Conservation (phyloP, 2,113 vertebrate genomes). For the Mionectes macconnelli region DNA sequence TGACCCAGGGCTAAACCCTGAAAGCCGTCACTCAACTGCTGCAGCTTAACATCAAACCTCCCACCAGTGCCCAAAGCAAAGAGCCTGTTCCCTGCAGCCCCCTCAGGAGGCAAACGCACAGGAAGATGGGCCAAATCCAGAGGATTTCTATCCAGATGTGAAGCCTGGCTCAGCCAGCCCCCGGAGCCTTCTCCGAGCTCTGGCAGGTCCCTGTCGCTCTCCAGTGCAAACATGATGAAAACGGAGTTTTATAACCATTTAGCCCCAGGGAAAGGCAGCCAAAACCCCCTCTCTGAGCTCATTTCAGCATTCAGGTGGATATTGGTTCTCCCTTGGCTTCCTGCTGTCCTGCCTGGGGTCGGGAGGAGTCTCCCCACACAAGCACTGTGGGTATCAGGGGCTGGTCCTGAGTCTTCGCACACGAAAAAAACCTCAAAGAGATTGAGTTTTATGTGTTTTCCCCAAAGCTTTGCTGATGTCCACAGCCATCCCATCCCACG, state of each 20-base stretch:
- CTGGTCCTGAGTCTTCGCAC: too few relatives aligned
- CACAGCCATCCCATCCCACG: not conserved
- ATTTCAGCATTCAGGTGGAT: not conserved
- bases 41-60: not conserved
- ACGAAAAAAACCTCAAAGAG: not conserved
- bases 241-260: not conserved
- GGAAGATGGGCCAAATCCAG: not conserved
- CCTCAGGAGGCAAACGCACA: not conserved
- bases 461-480: not conserved
- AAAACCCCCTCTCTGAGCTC: not conserved
- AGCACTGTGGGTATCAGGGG: not conserved
- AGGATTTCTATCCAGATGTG: not conserved
- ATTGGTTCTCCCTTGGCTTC: not conserved
- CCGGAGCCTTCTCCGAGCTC: not conserved
- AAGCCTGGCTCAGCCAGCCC: not conserved
- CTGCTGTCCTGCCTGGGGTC: not conserved
- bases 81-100: not conserved
- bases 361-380: not conserved
- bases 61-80: not conserved
- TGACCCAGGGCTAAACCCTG: not conserved
- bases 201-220: not conserved
- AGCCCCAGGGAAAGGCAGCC: not conserved
- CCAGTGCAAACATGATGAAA: too few relatives aligned
- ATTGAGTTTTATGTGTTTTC: not conserved
- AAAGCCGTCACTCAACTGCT: fast-evolving